A percentile compares a stretch with the other conserved stretches of the same genome.
Evolutionary conservation across 2,113 vertebrate species (phyloP).

Genomic region (Kryptolebias marmoratus): DNA sequence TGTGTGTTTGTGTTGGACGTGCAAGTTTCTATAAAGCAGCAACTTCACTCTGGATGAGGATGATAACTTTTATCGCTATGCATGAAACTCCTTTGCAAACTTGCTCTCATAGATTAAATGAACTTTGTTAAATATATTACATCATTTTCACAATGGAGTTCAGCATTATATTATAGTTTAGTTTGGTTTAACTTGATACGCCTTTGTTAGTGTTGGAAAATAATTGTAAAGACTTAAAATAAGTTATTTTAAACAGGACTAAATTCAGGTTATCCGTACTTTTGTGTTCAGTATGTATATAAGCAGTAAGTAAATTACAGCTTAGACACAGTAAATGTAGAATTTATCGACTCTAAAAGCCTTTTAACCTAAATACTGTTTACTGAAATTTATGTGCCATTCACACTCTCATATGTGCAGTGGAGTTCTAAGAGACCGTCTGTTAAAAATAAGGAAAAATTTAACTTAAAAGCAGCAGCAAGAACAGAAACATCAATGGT

Average conservation of each 20-base stretch:
- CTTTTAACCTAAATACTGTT: too few species aligned
- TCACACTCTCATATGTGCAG: neutral
- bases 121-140: neutral
- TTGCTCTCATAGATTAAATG: neutral
- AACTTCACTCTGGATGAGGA: neutral
- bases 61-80: neutral
- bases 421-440: neutral
- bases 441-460: neutral
- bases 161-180: neutral
- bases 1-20: neutral
- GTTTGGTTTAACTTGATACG: neutral
- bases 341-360: neutral
- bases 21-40: neutral
- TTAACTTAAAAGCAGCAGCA: neutral
- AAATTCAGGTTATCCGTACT: too few species aligned
- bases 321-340: neutral
- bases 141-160: neutral
- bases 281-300: too few species aligned
- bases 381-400: neutral
- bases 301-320: too few species aligned
- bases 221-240: neutral
- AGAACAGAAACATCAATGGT: neutral
- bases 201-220: neutral
- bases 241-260: too few species aligned
- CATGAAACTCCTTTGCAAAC: neutral